Evolutionary conservation across 2,888 invertebrate species (phyloP).

Genomic region (Acrobasis repandana): DNA sequence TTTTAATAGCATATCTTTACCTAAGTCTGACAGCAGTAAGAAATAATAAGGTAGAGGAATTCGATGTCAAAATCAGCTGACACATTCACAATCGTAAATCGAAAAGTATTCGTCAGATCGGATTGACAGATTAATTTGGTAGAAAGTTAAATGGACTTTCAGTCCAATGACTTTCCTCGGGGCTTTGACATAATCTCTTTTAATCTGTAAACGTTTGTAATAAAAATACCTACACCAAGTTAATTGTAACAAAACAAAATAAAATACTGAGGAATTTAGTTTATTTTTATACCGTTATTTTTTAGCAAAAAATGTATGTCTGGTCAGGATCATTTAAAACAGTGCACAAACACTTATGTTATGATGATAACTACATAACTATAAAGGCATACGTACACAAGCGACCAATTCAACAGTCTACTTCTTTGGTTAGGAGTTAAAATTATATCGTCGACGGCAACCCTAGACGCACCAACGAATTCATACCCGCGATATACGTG

Average conservation of each 20-base stretch:
- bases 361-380: too few relatives aligned
- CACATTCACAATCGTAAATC: background rate
- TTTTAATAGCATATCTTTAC: too few relatives aligned
- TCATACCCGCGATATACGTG: slow-evolving; percentile 30
- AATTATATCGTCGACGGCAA: slow-evolving; percentile 15
- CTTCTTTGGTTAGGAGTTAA: background rate
- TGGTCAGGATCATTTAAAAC: too few relatives aligned
- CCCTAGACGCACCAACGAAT: slow-evolving; percentile 37
- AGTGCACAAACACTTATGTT: too few relatives aligned
- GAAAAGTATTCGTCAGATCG: slow-evolving; percentile 4
- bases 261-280: too few relatives aligned
- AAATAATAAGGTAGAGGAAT: background rate
- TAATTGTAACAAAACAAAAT: too few relatives aligned
- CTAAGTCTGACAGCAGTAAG: background rate
- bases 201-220: too few relatives aligned
- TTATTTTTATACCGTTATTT: too few relatives aligned
- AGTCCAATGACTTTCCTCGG: background rate
- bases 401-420: background rate
- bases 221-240: too few relatives aligned
- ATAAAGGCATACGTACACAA: too few relatives aligned
- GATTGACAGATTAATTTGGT: slow-evolving; percentile 10
- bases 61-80: background rate
- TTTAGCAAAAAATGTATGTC: too few relatives aligned
- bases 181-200: background rate
- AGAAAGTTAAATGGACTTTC: slow-evolving; percentile 1